Base-by-base conservation (phyloP, 2,113 vertebrate genomes). In the Syngnathus typhle region DNA sequence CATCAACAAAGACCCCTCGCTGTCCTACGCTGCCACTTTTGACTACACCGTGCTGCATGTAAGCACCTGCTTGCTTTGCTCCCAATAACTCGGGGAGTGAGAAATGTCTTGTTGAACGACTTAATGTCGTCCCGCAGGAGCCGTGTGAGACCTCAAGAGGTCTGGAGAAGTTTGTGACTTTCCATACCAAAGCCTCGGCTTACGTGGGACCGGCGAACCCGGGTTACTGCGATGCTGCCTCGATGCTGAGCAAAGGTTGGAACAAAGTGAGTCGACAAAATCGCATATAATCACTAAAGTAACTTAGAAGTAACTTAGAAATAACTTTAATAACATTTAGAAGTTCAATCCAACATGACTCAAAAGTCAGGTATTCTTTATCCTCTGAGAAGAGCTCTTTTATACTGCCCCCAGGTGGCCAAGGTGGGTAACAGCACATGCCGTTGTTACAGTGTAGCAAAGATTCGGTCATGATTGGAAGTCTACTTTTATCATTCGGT, bases 201-300 rank as follows among this genome's bases (percentile, higher is more conserved):
- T 93, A 87, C 75, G 70, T 91, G 3, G 92, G 92, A 27, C 92
- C 89, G 0, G 69, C 80, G 55, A 93, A 93, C 74, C 91, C 92
- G 0, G 91, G 90, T 12, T 91, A 92, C 71, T 93, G 92, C 69
- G 92, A 93, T 5, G 84, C 91, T 49, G 91, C 92, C 4, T 91
- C 91, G 1, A 85, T 93, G 73, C 70, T 92, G 62, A 92, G 83
- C 58, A 92, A 91, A 78, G 88, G 87, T 74, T 92, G 92, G 91
- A 91, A 92, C 79, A 93, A 92, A 67, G 88, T 89, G 44, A 6
- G 77, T 43, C 4, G 27, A 32, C 27, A 3, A 32, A 32, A 32
- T 32, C 27, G 27, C 27, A 32, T 32, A 32, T 32, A 32, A 32
- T 32, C 27, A 32, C 27, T 32, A 32, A 32, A 32, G 3, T 27